Evolutionary conservation across 2,888 invertebrate genomes (phyloP), one percentile per base, ranked within the genome.

Genomic region (Eupithecia subumbrata): DNA sequence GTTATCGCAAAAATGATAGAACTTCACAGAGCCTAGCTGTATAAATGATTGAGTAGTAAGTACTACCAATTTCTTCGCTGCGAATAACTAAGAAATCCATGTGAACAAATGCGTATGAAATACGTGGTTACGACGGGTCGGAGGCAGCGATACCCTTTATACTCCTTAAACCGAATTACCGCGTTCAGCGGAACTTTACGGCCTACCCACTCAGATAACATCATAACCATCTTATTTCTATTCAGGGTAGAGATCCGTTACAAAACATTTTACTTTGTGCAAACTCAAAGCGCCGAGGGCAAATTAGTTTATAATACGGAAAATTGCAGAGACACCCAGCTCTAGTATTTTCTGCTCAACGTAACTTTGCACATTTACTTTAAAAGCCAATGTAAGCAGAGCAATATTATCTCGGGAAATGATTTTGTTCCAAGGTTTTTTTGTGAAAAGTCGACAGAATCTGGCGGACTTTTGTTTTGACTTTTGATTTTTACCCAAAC

Each of bases 301-400:
- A 89, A 90, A 90, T 88, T 87, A 89, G 88, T 89, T 89, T 90
- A 87, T 88, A 89, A 89, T 87, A 84, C 85, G 82, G 80, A 79
- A 87, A 88, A 90, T 88, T 90, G 86, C 86, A 81, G 82, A 86
- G 86, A 82, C 83, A 81, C 78, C 81, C 71, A 56, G 66, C 70
- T 67, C 71, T 68, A 64, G 63, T 63, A 72, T 72, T 76, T 73
- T 73, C 78, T 76, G 70, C 72, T 75, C 77, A 76, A 80, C 76
- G 76, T 64, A 79, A 75, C 75, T 76, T 73, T 72, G 60, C 48
- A 78, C 75, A 70, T 79, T 75, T 70, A 78, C 74, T 76, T 73
- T 76, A 71, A 73, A 76, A 76, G 79, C 71, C 75, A 79, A 76
- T 79, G 75, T 76, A 75, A 73, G 71, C 71, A 72, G 48, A 70